Conservation (phyloP, 2,113 vertebrate genomes). For the Thryonomys swinderianus region DNA sequence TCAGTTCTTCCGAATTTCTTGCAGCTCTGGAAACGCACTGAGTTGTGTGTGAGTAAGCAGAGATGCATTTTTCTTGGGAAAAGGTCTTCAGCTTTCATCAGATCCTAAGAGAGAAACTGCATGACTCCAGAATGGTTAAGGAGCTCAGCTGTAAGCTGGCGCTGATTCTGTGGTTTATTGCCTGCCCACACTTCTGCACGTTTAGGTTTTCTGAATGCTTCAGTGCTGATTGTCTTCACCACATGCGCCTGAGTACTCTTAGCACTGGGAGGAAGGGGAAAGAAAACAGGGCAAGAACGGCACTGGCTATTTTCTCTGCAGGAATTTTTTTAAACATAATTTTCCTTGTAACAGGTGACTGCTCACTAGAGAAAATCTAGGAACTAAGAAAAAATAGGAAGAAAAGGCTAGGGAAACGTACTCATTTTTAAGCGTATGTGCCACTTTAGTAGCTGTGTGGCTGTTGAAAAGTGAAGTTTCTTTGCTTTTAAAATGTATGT, state of each 20-base stretch:
- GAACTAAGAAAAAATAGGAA: slow-evolving; percentile 15
- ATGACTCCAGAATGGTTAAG: not conserved
- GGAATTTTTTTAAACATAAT: not conserved
- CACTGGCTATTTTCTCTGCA: not conserved
- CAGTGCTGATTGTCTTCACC: not conserved
- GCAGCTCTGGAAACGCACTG: not conserved
- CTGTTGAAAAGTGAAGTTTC: not conserved
- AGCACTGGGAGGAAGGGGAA: not conserved
- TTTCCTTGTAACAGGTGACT: not conserved
- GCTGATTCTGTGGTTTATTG: not conserved
- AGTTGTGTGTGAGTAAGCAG: not conserved
- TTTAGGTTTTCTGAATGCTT: not conserved
- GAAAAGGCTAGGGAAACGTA: not conserved
- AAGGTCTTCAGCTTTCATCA: not conserved
- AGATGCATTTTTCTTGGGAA: not conserved
- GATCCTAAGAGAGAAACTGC: not conserved
- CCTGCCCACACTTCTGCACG: not conserved
- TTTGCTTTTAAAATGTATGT: not conserved
- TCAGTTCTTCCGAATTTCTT: slow-evolving; percentile 12
- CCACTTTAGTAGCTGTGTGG: not conserved
- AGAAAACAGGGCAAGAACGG: not conserved
- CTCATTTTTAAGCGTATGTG: not conserved
- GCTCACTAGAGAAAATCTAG: not conserved
- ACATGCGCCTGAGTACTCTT: not conserved
- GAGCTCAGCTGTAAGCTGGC: not conserved